Evolutionary conservation across 2,888 invertebrate species (phyloP), one percentile per base, ranked within the genome.

Genomic region (Petrolisthes cinctipes): DNA sequence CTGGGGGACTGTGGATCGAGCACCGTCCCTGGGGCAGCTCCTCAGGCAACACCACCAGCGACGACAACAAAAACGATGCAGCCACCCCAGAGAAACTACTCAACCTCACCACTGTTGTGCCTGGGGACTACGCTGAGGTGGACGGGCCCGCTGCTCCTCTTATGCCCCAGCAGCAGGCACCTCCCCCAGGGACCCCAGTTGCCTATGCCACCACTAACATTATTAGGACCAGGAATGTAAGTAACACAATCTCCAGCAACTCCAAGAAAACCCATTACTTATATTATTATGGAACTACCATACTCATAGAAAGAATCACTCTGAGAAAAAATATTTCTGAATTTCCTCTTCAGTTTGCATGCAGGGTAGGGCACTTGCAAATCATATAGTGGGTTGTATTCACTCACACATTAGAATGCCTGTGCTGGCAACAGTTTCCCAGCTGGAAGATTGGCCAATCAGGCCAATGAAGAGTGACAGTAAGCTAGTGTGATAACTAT

Each of bases 121-220:
- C 90, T 11, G 86, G 84, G 6, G 90, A 90, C 84, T 90, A 90
- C 66, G 90, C 88, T 14, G 90, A 90, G 79, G 88, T 90, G 56
- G 89, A 89, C 14, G 90, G 90, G 20, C 82, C 90, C n/a, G 79
- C 79, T n/a, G 88, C 86, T 5, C 88, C 90, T 23, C 87, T 89
- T 73, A 82, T 90, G 81, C 82, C 89, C 20, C 79, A 79, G n/a
- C 78, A 56, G n/a, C 78, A 79, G 68, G 57, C 51, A 53, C 53
- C 17, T 51, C 83, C 66, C 20, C 89, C 89, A 4, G 89, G 86
- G 51, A 90, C 90, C 5, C 90, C 89, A 4, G 89, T 90, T 14
- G 90, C 90, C 9, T 90, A 90, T 73, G 90, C 90, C 79, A 90
- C 90, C 53, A 90, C 90, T 9, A 90, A 89, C 80, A 90, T 90